phyloP scores from a whole-genome alignment of 2,888 invertebrate species.

The Ctena decussata region DNA sequence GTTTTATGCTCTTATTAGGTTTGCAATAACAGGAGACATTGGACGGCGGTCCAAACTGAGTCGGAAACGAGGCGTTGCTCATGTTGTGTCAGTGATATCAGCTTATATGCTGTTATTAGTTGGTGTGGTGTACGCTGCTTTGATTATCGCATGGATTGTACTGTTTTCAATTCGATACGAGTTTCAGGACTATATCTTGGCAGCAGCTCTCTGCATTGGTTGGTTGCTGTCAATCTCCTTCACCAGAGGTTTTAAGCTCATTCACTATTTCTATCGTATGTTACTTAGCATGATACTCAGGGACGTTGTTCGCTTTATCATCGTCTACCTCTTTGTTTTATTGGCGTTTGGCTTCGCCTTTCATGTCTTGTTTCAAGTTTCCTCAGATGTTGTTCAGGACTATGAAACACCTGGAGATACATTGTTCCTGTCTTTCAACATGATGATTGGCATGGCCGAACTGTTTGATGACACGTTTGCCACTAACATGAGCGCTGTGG shows the following conservation, averaged over 20 bases:
- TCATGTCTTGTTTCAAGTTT: conserved; percentile 80
- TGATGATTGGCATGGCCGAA: conserved; percentile 85
- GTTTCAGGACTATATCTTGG: conserved; percentile 81
- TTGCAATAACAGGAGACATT: conserved; percentile 37
- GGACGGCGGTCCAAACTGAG: conserved; percentile 41
- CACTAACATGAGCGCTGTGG: conserved; percentile 63
- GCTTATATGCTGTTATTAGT: conserved; percentile 54
- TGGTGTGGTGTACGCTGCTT: conserved; percentile 67
- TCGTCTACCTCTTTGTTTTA: conserved; percentile 84
- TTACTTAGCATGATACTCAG: conserved; percentile 83
- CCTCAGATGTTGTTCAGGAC: conserved; percentile 57
- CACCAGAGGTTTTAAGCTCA: conserved; percentile 83
- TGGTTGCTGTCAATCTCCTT: conserved; percentile 84
- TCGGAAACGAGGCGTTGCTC: conserved; percentile 25
- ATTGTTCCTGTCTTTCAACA: conserved; percentile 83
- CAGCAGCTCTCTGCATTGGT: conserved; percentile 80
- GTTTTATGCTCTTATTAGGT: conserved; percentile 46
- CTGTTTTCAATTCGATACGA: conserved; percentile 65
- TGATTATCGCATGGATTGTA: conserved; percentile 81
- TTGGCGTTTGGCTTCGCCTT: conserved; percentile 85
- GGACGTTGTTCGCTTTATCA: conserved; percentile 82
- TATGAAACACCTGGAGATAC: conserved; percentile 77
- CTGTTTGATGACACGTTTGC: conserved; percentile 78
- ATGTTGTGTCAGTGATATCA: conserved; percentile 31
- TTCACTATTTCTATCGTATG: conserved; percentile 85